Percentiles rank a stretch among this genome's conserved stretches.
Conservation (phyloP, 2,888 invertebrate species). For the Phaonia tiefii region DNA sequence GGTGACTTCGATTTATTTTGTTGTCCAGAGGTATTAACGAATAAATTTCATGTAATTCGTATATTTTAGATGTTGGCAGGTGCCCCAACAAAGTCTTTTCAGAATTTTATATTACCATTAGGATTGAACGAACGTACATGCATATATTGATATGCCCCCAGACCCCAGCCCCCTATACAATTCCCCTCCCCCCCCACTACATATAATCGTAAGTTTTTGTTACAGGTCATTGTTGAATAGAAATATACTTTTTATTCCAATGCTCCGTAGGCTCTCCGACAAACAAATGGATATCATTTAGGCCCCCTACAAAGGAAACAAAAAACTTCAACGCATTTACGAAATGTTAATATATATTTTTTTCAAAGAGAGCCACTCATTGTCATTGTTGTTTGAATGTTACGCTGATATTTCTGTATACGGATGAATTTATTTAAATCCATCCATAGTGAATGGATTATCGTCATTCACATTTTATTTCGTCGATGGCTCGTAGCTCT, state of each 20-base stretch:
- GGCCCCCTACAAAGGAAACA: background rate
- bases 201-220: slow-evolving; percentile 17
- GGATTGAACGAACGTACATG: background rate
- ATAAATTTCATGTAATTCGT: slow-evolving; percentile 38
- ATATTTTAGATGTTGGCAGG: slow-evolving; percentile 64
- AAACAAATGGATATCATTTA: slow-evolving; percentile 32
- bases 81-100: slow-evolving; percentile 63
- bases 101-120: slow-evolving; percentile 51
- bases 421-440: slow-evolving; percentile 56
- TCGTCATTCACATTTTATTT: slow-evolving; percentile 43
- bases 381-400: background rate
- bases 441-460: slow-evolving; percentile 61
- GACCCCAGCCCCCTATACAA: background rate
- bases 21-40: background rate
- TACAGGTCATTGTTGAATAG: background rate
- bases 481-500: slow-evolving; percentile 65
- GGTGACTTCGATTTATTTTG: no score
- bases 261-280: background rate
- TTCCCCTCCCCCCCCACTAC: background rate
- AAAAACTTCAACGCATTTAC: slow-evolving; percentile 37
- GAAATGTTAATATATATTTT: slow-evolving; percentile 58
- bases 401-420: slow-evolving; percentile 8
- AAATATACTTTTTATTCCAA: no score
- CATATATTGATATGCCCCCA: background rate
- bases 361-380: slow-evolving; percentile 15